Base-by-base conservation (phyloP, 2,888 invertebrate species). In the Macaria liturata region DNA sequence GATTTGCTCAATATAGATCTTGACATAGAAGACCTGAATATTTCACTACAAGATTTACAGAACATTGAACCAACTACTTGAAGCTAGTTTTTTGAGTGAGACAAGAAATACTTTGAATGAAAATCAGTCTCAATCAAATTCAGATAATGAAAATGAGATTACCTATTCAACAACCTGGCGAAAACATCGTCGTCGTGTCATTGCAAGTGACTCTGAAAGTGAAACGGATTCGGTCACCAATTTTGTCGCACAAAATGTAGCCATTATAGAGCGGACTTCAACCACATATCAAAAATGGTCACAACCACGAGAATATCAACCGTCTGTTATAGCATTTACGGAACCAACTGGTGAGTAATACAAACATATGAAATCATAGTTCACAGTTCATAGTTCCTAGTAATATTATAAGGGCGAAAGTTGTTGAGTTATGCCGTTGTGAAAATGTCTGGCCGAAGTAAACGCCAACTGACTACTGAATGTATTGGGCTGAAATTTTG, bases 301-400 rank as follows among this genome's bases (percentile, higher is more conserved):
- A 45, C 49, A 30, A 45, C 49, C 55, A 55, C 55, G 55, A 57
- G 61, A 54, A 47, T 44, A 50, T 54, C 57, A 57, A 54, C 59
- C 55, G 48, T 59, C 59, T 51, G 46, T 59, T 30, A 59, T 59
- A 34, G 59, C 45, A 46, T 59, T 59, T 40, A 59, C 45, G 51
- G 51, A 59, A 54, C 55, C 55, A 43, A 59, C 50, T 55, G 51
- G 54, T 59, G 34, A 52, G 52, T 54, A 40, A 37, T 54, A 54
- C 32, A 46, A 43, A 52, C 52, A 42, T 46, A 42, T 52, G 45
- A 20, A 52, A 32, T 55, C 43, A 30, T 31, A 43, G 9, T 55
- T 39, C 49, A 43, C 20, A 20, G 20, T 20, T 20, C 20, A 20
- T 39, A 39, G 39, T 39, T 39, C 39, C 39, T 39, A 39, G 39